Evolutionary conservation across 2,888 invertebrate genomes (phyloP).

Genomic region (Pemphredon lugubris): DNA sequence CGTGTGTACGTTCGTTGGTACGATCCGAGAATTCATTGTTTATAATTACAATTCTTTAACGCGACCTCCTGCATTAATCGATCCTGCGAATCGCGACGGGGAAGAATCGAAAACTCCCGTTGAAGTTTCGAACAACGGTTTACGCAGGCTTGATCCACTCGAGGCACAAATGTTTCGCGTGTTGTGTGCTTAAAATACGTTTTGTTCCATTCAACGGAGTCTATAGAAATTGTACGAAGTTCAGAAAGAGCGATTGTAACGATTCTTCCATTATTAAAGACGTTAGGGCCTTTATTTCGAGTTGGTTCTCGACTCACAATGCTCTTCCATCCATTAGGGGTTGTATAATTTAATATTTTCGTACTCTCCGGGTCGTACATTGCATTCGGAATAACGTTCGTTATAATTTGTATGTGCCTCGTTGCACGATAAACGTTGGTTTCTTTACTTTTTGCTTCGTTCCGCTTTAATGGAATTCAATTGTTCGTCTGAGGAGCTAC

Average conservation of each 20-base stretch:
- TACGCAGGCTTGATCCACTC: conserved; percentile 17
- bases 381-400: background rate
- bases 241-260: conserved; percentile 28
- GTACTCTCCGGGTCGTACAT: background rate
- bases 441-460: no score
- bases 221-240: conserved; percentile 27
- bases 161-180: conserved; percentile 26
- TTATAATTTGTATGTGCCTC: background rate
- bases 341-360: conserved; percentile 13
- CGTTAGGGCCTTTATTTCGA: background rate
- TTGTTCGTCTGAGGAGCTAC: no score
- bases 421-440: no score
- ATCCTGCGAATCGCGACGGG: conserved; percentile 15
- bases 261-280: conserved; percentile 19
- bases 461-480: no score
- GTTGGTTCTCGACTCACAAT: conserved; percentile 21
- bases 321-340: conserved; percentile 19
- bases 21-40: no score
- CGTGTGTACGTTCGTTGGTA: no score
- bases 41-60: no score
- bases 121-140: conserved; percentile 21
- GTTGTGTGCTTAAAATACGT: conserved; percentile 17
- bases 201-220: conserved; percentile 10
- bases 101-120: conserved; percentile 7
- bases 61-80: no score